Base-by-base conservation (phyloP, 2,113 vertebrate species). In the Oxygymnocypris stewartii region DNA sequence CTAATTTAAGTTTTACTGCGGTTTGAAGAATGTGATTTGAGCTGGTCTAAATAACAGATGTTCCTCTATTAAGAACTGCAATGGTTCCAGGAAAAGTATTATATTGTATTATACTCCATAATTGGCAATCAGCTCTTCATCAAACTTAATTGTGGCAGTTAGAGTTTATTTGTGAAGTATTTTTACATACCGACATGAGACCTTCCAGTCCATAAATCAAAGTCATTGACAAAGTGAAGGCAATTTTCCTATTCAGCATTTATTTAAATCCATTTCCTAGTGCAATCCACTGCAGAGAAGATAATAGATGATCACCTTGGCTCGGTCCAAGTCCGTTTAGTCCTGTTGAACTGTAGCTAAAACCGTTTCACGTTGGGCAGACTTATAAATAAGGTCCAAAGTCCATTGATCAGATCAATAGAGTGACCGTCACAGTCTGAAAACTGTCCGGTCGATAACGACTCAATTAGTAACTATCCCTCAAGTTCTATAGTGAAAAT, bases 111-210 rank as follows among this genome's bases (percentile, higher is more conserved):
- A 35, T 57, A 35, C 11, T 28, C 49, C 49, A 78, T 57, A 57
- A 78, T 78, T 78, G 57, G 57, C 76, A 57, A 78, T 78, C 76
- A 78, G 4, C 49, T 54, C 16, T 78, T 78, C 14, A 78, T 78
- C 28, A 57, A 78, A 35, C 76, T 35, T 35, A 49, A 57, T 6
- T 57, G 49, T 35, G 47, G 49, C 76, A 78, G 73, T 76, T 75
- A 75, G 37, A 75, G 42, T 76, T 76, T 76, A 47, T 78, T 28
- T 54, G 49, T 51, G 49, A 78, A 57, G 28, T 54, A 51, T 49
- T 78, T 54, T 12, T 35, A 78, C 9, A 57, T 11, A 35, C 25
- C 8, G 2, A 78, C 14, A 14, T 28, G 75, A 31, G 47, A 51
- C 6, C 2, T 35, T 51, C 28, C 25, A 78, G 76, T 57, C 49